Evolutionary conservation across 2,888 invertebrate species (phyloP).

Genomic region (Diplazon laetatorius): DNA sequence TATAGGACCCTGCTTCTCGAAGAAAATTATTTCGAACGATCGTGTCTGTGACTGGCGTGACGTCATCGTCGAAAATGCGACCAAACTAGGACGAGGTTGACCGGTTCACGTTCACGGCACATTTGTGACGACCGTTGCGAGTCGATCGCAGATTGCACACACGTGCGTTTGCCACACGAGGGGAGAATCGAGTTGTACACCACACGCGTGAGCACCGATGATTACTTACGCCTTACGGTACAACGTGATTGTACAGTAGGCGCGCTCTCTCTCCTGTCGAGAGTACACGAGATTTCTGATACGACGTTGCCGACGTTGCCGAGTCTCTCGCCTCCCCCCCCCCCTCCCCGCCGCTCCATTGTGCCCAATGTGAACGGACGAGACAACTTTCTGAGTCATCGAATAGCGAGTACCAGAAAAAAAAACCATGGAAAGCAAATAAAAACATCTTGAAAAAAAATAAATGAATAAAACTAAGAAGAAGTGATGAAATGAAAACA

Average conservation of each 20-base stretch:
- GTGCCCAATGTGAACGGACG: slow-evolving; percentile 35
- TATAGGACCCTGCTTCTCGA: too few relatives aligned
- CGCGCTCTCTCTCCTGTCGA: too few relatives aligned
- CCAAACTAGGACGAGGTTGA: slow-evolving; percentile 31
- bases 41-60: neutral
- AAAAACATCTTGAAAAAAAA: too few relatives aligned
- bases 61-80: slow-evolving; percentile 23
- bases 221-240: slow-evolving; percentile 11
- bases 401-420: slow-evolving; percentile 18
- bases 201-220: neutral
- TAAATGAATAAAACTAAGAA: too few relatives aligned
- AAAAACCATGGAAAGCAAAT: too few relatives aligned
- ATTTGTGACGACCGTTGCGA: too few relatives aligned
- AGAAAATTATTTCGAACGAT: too few relatives aligned
- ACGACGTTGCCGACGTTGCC: slow-evolving; percentile 42
- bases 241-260: neutral
- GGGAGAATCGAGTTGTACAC: neutral
- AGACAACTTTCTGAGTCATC: slow-evolving; percentile 55
- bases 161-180: neutral
- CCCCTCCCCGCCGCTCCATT: too few relatives aligned
- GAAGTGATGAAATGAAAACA: slow-evolving; percentile 5
- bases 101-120: too few relatives aligned
- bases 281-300: slow-evolving; percentile 3
- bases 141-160: neutral
- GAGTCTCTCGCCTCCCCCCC: too few relatives aligned